These are phyloP conservation scores for Elegia similella DNA, from an alignment of 2,888 invertebrate genomes.

Conservation along the genomic window DNA sequence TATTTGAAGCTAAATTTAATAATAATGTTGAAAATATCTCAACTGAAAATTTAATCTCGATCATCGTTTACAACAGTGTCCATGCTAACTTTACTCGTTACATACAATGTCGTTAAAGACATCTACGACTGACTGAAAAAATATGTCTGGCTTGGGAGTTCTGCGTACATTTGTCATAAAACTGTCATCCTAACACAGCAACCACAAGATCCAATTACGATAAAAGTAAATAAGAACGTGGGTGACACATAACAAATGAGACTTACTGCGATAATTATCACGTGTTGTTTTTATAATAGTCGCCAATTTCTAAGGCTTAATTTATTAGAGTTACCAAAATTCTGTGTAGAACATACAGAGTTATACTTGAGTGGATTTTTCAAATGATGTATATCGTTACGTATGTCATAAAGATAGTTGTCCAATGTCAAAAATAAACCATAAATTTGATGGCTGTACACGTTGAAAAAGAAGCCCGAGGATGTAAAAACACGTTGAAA, in stretches of 20 bases:
- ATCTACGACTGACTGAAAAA: not conserved
- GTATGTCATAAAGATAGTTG: not conserved
- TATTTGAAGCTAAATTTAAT: not conserved
- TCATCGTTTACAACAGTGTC: not conserved
- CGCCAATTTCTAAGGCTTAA: too few relatives aligned
- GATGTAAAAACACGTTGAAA: too few relatives aligned
- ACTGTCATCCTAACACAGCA: slow-evolving; percentile 8
- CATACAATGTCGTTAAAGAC: not conserved
- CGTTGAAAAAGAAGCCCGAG: too few relatives aligned
- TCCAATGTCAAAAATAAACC: not conserved
- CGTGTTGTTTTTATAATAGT: too few relatives aligned
- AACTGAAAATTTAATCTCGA: not conserved
- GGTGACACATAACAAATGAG: slow-evolving; percentile 9
- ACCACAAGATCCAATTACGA: slow-evolving; percentile 9
- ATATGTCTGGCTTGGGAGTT: not conserved
- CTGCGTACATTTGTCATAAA: slow-evolving; percentile 8
- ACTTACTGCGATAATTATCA: slow-evolving; percentile 4
- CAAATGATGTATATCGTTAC: not conserved
- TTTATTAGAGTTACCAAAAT: too few relatives aligned
- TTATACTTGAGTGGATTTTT: too few relatives aligned
- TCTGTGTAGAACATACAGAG: too few relatives aligned
- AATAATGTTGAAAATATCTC: not conserved
- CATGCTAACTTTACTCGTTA: not conserved
- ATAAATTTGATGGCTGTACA: too few relatives aligned
- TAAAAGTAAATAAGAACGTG: slow-evolving; percentile 11